These are phyloP conservation scores for Drosophila watanabei DNA, from an alignment of 1,140 invertebrate species.

Conservation along the genomic window DNA sequence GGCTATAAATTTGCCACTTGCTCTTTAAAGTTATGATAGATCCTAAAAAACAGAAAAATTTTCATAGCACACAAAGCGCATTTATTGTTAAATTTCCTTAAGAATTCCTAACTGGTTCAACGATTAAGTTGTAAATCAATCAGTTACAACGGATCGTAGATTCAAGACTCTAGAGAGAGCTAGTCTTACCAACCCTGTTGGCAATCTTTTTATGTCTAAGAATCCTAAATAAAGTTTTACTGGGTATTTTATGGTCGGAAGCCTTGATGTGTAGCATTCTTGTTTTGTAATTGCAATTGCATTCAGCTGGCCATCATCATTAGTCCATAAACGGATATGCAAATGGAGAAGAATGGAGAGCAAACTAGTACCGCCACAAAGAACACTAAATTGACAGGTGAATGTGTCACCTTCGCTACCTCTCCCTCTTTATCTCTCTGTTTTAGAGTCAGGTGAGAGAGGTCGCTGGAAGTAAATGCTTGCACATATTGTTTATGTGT, in stretches of 20 bases:
- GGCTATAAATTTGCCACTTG: neutral
- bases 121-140: neutral
- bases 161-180: neutral
- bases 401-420: slow-evolving; percentile 21
- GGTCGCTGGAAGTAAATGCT: slow-evolving; percentile 25
- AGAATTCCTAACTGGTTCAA: neutral
- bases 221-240: neutral
- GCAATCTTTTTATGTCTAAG: neutral
- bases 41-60: neutral
- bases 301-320: slow-evolving; percentile 12
- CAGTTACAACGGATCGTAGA: neutral
- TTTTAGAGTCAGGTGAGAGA: slow-evolving; percentile 6
- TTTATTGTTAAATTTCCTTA: too few relatives aligned
- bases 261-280: neutral
- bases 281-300: slow-evolving; percentile 6
- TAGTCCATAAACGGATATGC: slow-evolving; percentile 25
- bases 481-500: slow-evolving; percentile 6
- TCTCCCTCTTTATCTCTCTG: slow-evolving; percentile 4
- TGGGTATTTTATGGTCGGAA: neutral
- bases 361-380: slow-evolving; percentile 16
- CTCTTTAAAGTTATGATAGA: neutral
- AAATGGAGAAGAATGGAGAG: slow-evolving; percentile 13
- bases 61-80: neutral
- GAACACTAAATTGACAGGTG: slow-evolving; percentile 27
- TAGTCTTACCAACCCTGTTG: neutral